A percentile compares a stretch with the other conserved stretches of the same genome.
These are phyloP conservation scores for Falco concolor DNA, from an alignment of 2,797 vertebrate species.

Conservation along the genomic window DNA sequence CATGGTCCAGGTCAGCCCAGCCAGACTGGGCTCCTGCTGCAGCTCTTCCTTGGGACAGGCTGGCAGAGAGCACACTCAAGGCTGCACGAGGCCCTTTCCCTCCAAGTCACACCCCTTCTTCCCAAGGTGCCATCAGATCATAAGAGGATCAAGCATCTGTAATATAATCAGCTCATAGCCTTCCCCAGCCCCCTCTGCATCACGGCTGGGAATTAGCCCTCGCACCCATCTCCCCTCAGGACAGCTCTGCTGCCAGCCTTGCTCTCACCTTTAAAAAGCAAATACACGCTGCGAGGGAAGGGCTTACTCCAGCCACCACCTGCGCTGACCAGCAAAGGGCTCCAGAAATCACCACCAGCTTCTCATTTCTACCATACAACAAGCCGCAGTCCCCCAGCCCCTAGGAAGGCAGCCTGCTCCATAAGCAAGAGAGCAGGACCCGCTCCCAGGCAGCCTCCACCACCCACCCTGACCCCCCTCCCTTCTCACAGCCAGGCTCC, in stretches of 20 bases:
- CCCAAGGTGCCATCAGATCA: neutral
- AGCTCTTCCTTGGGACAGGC: neutral
- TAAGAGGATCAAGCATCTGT: neutral
- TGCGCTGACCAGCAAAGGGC: neutral
- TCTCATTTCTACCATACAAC: neutral
- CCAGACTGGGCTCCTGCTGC: neutral
- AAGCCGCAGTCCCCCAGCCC: neutral
- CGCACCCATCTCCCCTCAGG: neutral
- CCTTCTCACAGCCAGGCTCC: neutral
- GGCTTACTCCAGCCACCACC: neutral
- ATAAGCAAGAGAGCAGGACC: rapidly evolving
- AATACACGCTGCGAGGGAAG: neutral
- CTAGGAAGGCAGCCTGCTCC: neutral
- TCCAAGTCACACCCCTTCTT: neutral
- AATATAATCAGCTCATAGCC: neutral
- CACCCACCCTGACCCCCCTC: neutral
- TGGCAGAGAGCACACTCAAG: rapidly evolving
- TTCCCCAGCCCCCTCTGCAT: neutral
- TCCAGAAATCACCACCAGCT: neutral
- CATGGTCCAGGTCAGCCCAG: neutral
- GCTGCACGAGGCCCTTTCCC: rapidly evolving
- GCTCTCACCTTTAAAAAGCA: neutral
- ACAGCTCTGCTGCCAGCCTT: neutral
- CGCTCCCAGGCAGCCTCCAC: neutral
- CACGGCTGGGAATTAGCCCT: neutral